phyloP scores from a whole-genome alignment of 2,888 invertebrate species.

The Metalampra italica region DNA sequence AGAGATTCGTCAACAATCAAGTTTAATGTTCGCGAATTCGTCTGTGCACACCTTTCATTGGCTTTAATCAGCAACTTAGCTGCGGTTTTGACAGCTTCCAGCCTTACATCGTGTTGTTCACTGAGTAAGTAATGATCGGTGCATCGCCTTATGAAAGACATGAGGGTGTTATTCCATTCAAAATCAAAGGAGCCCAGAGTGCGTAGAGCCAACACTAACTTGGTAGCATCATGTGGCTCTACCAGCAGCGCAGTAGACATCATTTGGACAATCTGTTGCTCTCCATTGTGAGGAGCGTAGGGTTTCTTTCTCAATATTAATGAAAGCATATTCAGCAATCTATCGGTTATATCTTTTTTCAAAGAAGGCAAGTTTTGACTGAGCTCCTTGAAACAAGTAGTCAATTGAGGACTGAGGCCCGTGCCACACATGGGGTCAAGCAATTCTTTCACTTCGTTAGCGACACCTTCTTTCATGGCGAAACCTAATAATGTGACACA shows the following conservation, averaged over 20 bases:
- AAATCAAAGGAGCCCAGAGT: conserved; percentile 96
- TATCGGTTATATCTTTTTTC: conserved; percentile 94
- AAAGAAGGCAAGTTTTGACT: conserved; percentile 93
- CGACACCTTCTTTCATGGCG: conserved; percentile 89
- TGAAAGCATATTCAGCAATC: conserved; percentile 93
- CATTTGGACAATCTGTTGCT: conserved; percentile 61
- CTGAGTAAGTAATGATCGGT: conserved; percentile 94
- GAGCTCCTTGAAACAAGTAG: conserved; percentile 93
- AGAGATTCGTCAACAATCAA: conserved; percentile 95
- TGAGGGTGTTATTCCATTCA: conserved; percentile 90
- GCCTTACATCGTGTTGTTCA: conserved; percentile 91
- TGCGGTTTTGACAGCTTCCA: conserved; percentile 97
- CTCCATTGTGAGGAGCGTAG: conserved; percentile 79
- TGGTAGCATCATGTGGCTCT: conserved; percentile 87
- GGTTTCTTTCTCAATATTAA: conserved; percentile 93
- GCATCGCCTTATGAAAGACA: conserved; percentile 95
- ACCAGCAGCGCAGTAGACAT: conserved; percentile 52
- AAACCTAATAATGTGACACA: conserved; percentile 96
- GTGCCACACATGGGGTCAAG: conserved; percentile 95
- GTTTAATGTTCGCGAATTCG: conserved; percentile 89
- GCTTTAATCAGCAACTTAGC: conserved; percentile 92
- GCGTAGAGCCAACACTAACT: conserved; percentile 92
- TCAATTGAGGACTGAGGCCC: conserved; percentile 92
- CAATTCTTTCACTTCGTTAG: conserved; percentile 88
- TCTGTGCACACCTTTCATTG: conserved; percentile 81